Percentiles rank a stretch among this genome's conserved stretches.
These are phyloP conservation scores for Delphinus delphis DNA, from an alignment of 2,113 vertebrate genomes.

Conservation along the genomic window DNA sequence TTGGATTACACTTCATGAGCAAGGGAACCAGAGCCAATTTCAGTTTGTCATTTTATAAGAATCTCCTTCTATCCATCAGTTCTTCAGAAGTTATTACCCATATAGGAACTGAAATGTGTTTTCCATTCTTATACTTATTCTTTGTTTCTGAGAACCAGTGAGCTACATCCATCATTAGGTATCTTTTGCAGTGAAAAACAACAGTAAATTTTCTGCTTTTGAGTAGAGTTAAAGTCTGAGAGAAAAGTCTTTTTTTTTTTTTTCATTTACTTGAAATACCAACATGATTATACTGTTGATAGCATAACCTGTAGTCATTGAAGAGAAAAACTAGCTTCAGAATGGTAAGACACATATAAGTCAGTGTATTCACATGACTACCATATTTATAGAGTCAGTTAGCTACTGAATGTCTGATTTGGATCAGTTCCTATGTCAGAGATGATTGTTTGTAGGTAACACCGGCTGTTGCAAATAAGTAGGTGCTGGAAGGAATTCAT, in stretches of 20 bases:
- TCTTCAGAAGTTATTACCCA: not conserved
- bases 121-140: not conserved
- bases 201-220: not conserved
- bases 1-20: not conserved
- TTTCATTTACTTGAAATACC: not conserved
- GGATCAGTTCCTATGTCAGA: not conserved
- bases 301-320: not conserved
- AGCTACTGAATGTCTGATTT: not conserved
- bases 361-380: not conserved
- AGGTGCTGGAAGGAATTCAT: not conserved
- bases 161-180: not conserved
- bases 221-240: not conserved
- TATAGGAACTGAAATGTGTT: not conserved
- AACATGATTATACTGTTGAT: not conserved
- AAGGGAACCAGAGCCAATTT: not conserved
- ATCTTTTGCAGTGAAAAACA: not conserved
- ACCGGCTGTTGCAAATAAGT: not conserved
- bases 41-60: not conserved
- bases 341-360: not conserved
- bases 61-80: not conserved
- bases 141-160: not conserved
- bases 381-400: not conserved
- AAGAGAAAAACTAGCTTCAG: not conserved
- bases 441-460: not conserved
- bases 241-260: not conserved